Base-by-base conservation (phyloP, 2,888 invertebrate species). In the Megastigmus dorsalis region DNA sequence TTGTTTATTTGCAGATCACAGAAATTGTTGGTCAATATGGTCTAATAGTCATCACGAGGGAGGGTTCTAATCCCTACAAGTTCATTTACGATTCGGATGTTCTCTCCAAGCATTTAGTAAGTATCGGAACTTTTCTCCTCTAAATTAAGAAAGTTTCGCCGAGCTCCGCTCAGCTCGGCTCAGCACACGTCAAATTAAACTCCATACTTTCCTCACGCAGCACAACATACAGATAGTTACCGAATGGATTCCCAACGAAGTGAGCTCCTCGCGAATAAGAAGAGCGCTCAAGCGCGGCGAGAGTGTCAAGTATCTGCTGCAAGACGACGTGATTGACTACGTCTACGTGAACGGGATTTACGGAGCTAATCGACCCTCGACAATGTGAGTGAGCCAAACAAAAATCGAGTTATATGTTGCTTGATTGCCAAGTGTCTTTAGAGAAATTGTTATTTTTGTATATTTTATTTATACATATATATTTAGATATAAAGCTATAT, bases 51-150 rank as follows among this genome's bases (percentile, higher is more conserved):
- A 94, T 99, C 73, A 92, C 96, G 0, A 91, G 98, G 60, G 93
- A 92, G 67, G 97, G 96, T 52, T 91, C 92, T 33, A 94, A 97
- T 89, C 95, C 97, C 0, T 91, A 93, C 74, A 93, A 93, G 87
- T 96, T 97, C 85, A 95, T 98, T 82, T 97, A 97, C 88, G 95
- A 97, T 82, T 97, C 96, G 0, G 98, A 98, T 88, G 89, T 95
- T 80, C 91, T 98, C 9, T 93, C 94, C 45, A 95, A 93, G 89
- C 92, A 95, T 86, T 93, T 94, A 92, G 97, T 97, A 89, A 89
- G 89, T 62, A 15, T 4, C 30, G 9, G 23, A 26, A 50, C 6
- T 2, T 50, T 50, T 13, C 0, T 13, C 45, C 13, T 5, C 45
- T 4, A 4, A 18, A 45, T 45, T 15, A 20, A 45, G 45, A 20